These are phyloP conservation scores for Pterocles gutturalis DNA, from an alignment of 2,113 vertebrate genomes.

Conservation along the genomic window DNA sequence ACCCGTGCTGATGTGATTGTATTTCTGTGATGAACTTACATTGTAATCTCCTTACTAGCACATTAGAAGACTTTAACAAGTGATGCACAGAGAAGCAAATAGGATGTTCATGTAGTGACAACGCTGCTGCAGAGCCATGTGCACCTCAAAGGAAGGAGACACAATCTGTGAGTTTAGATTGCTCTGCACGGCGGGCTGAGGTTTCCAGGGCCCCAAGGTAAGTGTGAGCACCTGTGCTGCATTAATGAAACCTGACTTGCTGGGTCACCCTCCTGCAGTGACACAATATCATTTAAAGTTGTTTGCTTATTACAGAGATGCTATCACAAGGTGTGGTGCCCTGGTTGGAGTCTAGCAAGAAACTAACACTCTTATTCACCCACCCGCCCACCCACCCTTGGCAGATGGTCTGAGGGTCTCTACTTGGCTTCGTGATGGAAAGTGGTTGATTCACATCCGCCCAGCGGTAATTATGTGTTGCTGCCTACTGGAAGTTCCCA, in stretches of 20 bases:
- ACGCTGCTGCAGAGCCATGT: accelerated
- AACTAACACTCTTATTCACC: constrained; percentile 23
- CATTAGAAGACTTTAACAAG: neutral
- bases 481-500: constrained; percentile 16
- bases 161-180: too few relatives aligned
- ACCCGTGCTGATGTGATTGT: neutral
- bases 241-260: neutral
- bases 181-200: neutral
- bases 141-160: neutral
- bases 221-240: neutral
- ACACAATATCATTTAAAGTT: neutral
- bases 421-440: neutral
- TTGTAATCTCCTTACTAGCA: neutral
- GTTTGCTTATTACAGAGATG: constrained; percentile 42
- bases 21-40: neutral
- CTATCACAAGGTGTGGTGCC: constrained; percentile 37
- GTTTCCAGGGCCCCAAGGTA: neutral
- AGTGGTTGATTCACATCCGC: neutral
- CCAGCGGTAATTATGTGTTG: neutral
- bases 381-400: neutral
- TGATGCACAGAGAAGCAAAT: neutral
- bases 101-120: accelerated
- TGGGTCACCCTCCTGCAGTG: constrained; percentile 16
- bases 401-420: constrained; percentile 26
- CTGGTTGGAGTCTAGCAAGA: constrained; percentile 6